Evolutionary conservation across 53 echinoderm and acorn worm species (phyloP), one percentile per base, ranked within the genome.

Genomic region (Echinometra lucunter): DNA sequence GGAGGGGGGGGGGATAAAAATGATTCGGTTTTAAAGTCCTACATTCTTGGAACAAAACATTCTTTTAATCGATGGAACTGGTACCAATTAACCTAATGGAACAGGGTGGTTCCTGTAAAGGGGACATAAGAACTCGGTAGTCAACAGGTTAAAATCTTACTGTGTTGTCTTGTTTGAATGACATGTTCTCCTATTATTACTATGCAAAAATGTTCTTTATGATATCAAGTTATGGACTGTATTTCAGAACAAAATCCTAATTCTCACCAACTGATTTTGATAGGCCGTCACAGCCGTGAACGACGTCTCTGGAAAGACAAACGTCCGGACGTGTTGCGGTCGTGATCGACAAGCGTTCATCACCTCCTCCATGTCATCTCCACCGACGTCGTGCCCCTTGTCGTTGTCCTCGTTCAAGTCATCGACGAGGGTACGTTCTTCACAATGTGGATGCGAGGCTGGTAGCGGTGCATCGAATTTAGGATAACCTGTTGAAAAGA

Each of bases 241-340:
- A 13, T 58, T 15, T 63, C 21, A 58, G 17, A 58, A 15, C 63
- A 19, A 4, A 63, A 63, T 23, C 63, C 16, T 21, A 78, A 49
- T 15, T 15, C 97, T 96, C 58, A 99, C 99, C 92, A 99, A 88
- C 66, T 99, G 99, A 74, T 99, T 99, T 90, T 99, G 99, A 89
- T 99, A 99, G 27, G 99, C 99, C 0, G 99, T 99, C 66, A 99
- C 99, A 18, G 99, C 99, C 2, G 99, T 99, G 94, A 99, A 99
- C 18, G 95, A 88, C 0, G 99, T 99, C 82, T 99, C 97, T 11
- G 96, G 94, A 66, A 99, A 99, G 12, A 95, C 95, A 63, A 98
- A 99, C 30, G 97, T 97, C 47, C 97, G 94, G 23, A 95, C 88
- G 60, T 96, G 95, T 66, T 94, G 94, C 45, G 95, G 95, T 93